Base-by-base conservation (phyloP, 2,888 invertebrate species). In the Creontiades dilutus region DNA sequence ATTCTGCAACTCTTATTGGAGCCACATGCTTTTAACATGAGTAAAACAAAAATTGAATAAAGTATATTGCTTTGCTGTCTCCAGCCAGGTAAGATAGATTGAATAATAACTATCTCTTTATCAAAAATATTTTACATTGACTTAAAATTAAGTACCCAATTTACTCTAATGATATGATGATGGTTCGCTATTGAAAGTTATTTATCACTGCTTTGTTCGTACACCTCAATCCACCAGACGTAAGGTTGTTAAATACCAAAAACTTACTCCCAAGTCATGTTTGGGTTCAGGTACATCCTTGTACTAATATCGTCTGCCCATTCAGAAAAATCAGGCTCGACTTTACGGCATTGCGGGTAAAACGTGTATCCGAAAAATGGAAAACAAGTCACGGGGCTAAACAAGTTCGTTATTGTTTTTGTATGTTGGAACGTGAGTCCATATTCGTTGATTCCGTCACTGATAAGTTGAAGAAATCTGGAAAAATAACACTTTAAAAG, bases 321-420 rank as follows among this genome's bases (percentile, higher is more conserved):
- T 37, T 75, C 75, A 48, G 75, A 37, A 48, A 68, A 86, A n/a
- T 86, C 76, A 0, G 86, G 86, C 19, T 27, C 47, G 48, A 86
- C 47, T 68, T 86, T 86, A 4, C 86, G 37, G 23, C 48, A 75
- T 7, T n/a, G 46, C 4, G 75, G 86, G 14, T 19, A 46, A 14
- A 86, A 86, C 28, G 16, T 46, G 86, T 75, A 86, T 11, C 86
- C 86, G 27, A 47, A 86, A 23, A 86, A 86, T 11, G 46, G 14
- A 23, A 86, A 86, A 46, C 46, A 47, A 1, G n/a, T 47, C 23
- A 37, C 46, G 3, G 86, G 86, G 75, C 75, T 27, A 14, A 19
- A 14, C 1, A 48, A 11, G 47, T 86, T 86, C 9, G 86, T 75
- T n/a, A 48, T 23, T 3, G 86, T 86, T 48, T 86, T 86, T 11